These are phyloP conservation scores for Pristiophorus japonicus DNA, from an alignment of 2,113 vertebrate species.

Conservation along the genomic window DNA sequence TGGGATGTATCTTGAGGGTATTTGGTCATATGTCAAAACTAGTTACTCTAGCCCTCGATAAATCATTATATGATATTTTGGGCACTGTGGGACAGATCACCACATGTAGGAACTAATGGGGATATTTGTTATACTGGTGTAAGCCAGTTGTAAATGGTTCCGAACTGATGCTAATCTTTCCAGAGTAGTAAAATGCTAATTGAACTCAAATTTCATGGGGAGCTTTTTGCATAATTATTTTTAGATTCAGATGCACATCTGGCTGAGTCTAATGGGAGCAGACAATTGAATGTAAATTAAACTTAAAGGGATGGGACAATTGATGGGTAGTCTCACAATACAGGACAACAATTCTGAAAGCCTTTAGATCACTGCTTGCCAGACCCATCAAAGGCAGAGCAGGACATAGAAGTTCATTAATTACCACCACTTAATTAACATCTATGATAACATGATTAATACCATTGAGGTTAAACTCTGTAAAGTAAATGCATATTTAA, in stretches of 20 bases:
- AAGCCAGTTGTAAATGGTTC: not conserved
- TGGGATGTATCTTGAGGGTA: not conserved
- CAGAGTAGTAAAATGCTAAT: not conserved
- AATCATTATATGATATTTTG: not conserved
- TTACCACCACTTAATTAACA: not conserved
- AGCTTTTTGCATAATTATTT: not conserved
- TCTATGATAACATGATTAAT: not conserved
- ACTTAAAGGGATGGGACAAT: too few species aligned
- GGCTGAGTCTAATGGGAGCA: not conserved
- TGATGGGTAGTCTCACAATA: too few species aligned
- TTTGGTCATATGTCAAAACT: not conserved
- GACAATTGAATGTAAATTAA: too few species aligned
- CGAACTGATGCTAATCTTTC: not conserved
- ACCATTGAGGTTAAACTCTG: not conserved
- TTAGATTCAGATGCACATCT: not conserved
- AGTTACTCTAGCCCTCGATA: not conserved
- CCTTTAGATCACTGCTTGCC: too few species aligned
- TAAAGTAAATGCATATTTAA: not conserved
- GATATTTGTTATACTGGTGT: not conserved
- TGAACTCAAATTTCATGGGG: not conserved
- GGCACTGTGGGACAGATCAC: too few species aligned
- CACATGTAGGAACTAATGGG: not conserved
- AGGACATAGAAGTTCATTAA: not conserved
- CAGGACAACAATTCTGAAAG: too few species aligned
- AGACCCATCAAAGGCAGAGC: not conserved